Evolutionary conservation across 1,140 invertebrate genomes (phyloP).

Genomic region (Oreohelix idahoensis): DNA sequence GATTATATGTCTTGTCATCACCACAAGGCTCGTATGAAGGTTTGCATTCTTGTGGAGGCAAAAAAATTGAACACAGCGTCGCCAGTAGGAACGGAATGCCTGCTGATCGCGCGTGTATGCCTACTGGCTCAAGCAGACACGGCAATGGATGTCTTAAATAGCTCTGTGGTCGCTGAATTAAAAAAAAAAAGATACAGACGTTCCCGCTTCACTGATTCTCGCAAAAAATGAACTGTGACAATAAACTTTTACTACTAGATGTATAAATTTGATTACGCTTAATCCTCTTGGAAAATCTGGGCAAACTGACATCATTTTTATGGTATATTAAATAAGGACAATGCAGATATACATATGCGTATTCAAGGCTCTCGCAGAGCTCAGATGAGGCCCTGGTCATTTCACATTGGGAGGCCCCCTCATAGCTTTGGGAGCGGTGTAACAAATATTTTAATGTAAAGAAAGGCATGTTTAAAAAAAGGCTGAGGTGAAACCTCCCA

Average conservation of each 20-base stretch:
- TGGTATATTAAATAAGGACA: neutral
- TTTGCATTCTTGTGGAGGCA: neutral
- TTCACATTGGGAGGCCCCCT: too few relatives aligned
- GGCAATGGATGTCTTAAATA: neutral
- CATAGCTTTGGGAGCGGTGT: too few relatives aligned
- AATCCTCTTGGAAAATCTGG: neutral
- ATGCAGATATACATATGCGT: neutral
- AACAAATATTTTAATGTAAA: too few relatives aligned
- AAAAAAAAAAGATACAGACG: neutral
- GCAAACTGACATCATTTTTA: neutral
- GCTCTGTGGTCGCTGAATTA: neutral
- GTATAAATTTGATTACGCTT: neutral
- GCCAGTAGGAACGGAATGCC: neutral
- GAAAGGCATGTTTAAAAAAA: too few relatives aligned
- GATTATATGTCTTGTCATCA: neutral
- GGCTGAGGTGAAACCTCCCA: too few relatives aligned
- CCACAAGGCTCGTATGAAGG: neutral
- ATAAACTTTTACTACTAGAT: neutral
- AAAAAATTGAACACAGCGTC: neutral
- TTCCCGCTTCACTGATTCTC: neutral
- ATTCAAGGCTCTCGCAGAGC: too few relatives aligned
- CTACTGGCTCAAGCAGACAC: neutral
- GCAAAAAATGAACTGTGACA: slow-evolving; percentile 4
- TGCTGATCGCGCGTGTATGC: neutral
- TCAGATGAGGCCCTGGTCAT: too few relatives aligned